Evolutionary conservation across 2,113 vertebrate species (phyloP).

Genomic region (Nestor notabilis): DNA sequence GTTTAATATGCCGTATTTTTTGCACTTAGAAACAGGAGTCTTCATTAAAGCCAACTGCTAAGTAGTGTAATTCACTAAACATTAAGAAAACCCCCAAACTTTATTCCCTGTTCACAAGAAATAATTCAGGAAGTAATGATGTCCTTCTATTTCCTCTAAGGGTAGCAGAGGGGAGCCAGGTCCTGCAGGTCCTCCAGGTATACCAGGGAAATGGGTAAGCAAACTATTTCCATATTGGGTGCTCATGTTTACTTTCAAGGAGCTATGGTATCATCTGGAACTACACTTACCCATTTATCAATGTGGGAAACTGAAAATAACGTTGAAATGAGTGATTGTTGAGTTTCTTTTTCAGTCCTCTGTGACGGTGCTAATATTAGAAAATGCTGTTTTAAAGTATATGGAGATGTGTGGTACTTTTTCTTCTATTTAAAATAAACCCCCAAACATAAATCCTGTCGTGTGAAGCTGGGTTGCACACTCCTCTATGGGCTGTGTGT

Average conservation of each 20-base stretch:
- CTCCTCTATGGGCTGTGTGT: not conserved
- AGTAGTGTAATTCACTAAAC: not conserved
- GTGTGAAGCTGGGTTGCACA: not conserved
- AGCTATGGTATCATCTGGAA: not conserved
- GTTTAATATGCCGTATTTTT: not conserved
- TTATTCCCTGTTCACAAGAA: not conserved
- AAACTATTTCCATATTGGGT: not conserved
- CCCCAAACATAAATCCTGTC: not conserved
- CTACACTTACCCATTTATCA: not conserved
- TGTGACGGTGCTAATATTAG: conserved; percentile 16
- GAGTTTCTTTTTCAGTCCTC: not conserved
- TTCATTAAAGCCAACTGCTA: not conserved
- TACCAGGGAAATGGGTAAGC: conserved; percentile 89
- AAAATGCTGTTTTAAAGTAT: not conserved
- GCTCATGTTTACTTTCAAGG: not conserved
- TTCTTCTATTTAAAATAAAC: not conserved
- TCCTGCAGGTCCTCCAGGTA: conserved; percentile 83
- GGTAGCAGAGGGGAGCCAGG: conserved; percentile 86
- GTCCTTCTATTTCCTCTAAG: conserved; percentile 67
- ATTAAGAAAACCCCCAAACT: not conserved
- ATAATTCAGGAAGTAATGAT: conserved; percentile 2
- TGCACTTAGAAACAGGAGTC: not conserved
- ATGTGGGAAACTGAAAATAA: not conserved
- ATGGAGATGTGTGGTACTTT: not conserved
- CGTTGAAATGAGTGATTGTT: not conserved